Evolutionary conservation across 2,888 invertebrate species (phyloP).

Genomic region (Imbricaverruca yamaguchii): DNA sequence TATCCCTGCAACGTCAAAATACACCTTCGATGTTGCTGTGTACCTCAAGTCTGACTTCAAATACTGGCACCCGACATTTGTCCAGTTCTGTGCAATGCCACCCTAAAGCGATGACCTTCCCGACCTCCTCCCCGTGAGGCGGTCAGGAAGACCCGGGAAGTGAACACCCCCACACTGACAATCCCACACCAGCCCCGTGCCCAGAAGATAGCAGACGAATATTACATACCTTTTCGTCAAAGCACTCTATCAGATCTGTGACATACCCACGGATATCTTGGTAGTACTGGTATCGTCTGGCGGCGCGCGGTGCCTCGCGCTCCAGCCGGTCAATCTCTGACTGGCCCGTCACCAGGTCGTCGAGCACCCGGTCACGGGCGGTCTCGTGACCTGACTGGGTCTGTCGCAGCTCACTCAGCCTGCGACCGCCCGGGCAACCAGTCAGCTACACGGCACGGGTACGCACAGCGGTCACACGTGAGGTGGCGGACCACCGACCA

Average conservation of each 20-base stretch:
- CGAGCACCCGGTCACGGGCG: slow-evolving; percentile 48
- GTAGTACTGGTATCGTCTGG: slow-evolving; percentile 81
- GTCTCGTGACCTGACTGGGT: slow-evolving; percentile 49
- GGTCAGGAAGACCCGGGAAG: too few relatives aligned
- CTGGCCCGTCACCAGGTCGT: slow-evolving; percentile 45
- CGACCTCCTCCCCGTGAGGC: too few relatives aligned
- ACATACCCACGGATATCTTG: slow-evolving; percentile 92
- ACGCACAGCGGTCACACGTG: not conserved
- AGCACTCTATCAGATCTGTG: slow-evolving; percentile 91
- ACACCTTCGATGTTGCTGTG: too few relatives aligned
- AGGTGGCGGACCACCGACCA: not conserved
- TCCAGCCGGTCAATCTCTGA: slow-evolving; percentile 48
- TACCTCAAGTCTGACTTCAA: too few relatives aligned
- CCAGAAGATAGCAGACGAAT: not conserved
- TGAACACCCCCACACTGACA: not conserved
- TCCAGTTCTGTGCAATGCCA: too few relatives aligned
- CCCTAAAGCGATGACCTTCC: too few relatives aligned
- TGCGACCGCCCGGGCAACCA: slow-evolving; percentile 35
- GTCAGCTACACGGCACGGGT: too few relatives aligned
- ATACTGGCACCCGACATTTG: too few relatives aligned
- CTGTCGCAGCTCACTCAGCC: slow-evolving; percentile 52
- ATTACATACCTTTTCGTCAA: slow-evolving; percentile 79
- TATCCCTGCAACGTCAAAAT: too few relatives aligned
- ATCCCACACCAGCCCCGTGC: not conserved
- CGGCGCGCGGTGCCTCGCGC: slow-evolving; percentile 56